Conservation (phyloP, 2,888 invertebrate genomes). For the Cancer borealis region DNA sequence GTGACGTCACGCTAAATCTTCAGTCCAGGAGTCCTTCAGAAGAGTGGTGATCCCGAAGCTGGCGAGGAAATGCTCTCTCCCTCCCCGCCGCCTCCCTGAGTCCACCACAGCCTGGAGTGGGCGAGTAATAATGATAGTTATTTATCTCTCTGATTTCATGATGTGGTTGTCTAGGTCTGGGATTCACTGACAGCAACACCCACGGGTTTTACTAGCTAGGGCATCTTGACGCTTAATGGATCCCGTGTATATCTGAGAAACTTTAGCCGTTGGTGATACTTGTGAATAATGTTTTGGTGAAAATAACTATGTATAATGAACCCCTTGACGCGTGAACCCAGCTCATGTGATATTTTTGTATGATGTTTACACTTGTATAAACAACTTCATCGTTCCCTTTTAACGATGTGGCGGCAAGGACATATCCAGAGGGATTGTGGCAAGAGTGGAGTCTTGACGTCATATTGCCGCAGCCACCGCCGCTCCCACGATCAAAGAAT, state of each 20-base stretch:
- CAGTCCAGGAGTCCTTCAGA: background rate
- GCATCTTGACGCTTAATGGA: background rate
- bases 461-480: conserved; percentile 14
- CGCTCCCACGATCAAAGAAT: conserved; percentile 35
- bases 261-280: background rate
- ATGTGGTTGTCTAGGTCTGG: background rate
- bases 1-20: background rate
- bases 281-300: background rate
- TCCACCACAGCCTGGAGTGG: background rate
- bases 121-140: background rate
- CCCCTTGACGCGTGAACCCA: no score
- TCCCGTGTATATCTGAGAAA: background rate
- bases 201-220: background rate
- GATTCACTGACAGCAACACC: background rate
- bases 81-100: background rate
- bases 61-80: background rate
- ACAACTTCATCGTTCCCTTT: background rate
- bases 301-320: background rate
- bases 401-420: background rate
- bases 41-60: background rate
- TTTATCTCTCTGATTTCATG: background rate
- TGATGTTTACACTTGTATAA: background rate
- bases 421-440: background rate
- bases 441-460: background rate
- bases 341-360: background rate